Conservation (phyloP, 2,113 vertebrate species). For the Thomomys bottae region DNA sequence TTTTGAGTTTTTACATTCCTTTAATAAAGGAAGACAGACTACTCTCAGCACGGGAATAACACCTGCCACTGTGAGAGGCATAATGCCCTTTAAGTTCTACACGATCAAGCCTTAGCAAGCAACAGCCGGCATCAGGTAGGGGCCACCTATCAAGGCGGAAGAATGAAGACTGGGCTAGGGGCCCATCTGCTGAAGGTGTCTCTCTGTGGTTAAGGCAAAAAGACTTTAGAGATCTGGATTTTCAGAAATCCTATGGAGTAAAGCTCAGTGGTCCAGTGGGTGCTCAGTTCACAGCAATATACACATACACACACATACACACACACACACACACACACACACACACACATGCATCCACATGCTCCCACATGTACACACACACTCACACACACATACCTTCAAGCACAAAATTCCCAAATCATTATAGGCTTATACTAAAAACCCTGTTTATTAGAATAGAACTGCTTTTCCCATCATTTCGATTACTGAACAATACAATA, state of each 20-base stretch:
- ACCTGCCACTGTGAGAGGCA: background rate
- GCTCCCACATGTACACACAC: too few relatives aligned
- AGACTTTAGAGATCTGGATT: background rate
- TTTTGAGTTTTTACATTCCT: background rate
- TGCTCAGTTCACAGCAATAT: too few relatives aligned
- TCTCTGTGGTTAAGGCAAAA: background rate
- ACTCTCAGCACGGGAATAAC: background rate
- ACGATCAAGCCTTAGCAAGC: background rate
- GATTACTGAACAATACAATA: background rate
- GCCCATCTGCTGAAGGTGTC: background rate
- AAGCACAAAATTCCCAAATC: background rate
- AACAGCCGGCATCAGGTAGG: accelerated
- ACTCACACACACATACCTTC: too few relatives aligned
- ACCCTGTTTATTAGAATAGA: background rate
- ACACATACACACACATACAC: too few relatives aligned
- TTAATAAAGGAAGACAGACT: background rate
- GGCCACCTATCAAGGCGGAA: background rate
- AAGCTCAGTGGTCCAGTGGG: background rate
- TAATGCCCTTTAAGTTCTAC: background rate
- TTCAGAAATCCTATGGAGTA: background rate
- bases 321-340: too few relatives aligned
- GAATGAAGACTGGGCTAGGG: background rate
- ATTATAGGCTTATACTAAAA: background rate
- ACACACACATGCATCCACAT: too few relatives aligned
- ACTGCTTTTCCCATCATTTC: background rate